Conservation (phyloP, 2,113 vertebrate genomes). For the Cryptomyrus ogoouensis region DNA sequence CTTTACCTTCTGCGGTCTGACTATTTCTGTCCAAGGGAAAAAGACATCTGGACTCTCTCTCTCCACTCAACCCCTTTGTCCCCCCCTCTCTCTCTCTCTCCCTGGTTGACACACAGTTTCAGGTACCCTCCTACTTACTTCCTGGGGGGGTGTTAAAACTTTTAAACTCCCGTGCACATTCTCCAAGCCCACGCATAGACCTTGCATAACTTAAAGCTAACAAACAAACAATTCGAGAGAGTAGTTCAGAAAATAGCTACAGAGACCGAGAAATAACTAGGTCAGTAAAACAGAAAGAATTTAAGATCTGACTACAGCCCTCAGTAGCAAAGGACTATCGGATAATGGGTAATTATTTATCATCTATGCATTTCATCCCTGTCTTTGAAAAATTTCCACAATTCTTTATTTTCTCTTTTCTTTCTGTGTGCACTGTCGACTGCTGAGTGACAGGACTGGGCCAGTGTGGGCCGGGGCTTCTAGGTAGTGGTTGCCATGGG, state of each 20-base stretch:
- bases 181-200: not conserved
- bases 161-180: not conserved
- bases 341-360: slow-evolving; percentile 9
- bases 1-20: not conserved
- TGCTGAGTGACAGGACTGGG: slow-evolving; percentile 27
- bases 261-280: slow-evolving; percentile 25
- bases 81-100: too few species aligned
- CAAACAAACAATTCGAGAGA: not conserved
- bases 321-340: not conserved
- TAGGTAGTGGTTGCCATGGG: slow-evolving; percentile 50
- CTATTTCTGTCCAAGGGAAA: slow-evolving; percentile 21
- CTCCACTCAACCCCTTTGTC: not conserved
- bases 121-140: not conserved
- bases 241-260: not conserved
- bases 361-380: slow-evolving; percentile 15
- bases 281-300: slow-evolving; percentile 40
- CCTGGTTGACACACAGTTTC: not conserved
- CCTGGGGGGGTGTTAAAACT: not conserved
- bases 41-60: not conserved
- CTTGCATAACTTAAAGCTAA: not conserved
- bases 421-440: slow-evolving; percentile 21
- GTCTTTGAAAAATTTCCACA: slow-evolving; percentile 6
- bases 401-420: slow-evolving; percentile 2
- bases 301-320: not conserved
- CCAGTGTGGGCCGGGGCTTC: slow-evolving; percentile 40